Conservation (phyloP, 2,888 invertebrate genomes). For the Flexamia atlantica region DNA sequence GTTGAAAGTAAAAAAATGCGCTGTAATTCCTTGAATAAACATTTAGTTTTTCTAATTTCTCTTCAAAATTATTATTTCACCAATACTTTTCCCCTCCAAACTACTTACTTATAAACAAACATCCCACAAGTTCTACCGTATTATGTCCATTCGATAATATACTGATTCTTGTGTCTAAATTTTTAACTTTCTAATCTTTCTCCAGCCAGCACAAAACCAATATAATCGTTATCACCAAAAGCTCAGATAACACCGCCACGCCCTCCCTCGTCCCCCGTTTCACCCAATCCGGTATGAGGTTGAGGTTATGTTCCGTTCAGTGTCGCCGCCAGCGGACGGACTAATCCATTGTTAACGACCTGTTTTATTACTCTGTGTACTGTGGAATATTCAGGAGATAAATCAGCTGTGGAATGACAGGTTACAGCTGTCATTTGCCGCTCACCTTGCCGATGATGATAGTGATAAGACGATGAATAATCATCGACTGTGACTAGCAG, state of each 20-base stretch:
- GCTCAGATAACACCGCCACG: not conserved
- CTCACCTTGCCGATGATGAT: not conserved
- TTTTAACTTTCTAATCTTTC: too few species aligned
- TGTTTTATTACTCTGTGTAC: not conserved
- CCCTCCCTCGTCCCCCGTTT: not conserved
- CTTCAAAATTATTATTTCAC: too few species aligned
- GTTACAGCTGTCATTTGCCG: constrained; percentile 8
- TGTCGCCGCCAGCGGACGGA: not conserved
- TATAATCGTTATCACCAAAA: too few species aligned
- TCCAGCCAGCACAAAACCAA: too few species aligned
- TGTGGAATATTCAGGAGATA: not conserved
- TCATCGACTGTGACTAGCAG: constrained; percentile 39
- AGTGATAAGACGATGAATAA: constrained; percentile 24
- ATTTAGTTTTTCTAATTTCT: too few species aligned
- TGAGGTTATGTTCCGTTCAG: constrained; percentile 12
- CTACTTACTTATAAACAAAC: too few species aligned
- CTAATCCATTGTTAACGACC: not conserved
- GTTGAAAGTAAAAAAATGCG: too few species aligned
- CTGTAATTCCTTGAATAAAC: too few species aligned
- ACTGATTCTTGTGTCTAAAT: too few species aligned
- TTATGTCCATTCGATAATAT: too few species aligned
- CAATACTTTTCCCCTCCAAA: too few species aligned
- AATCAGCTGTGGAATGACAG: not conserved
- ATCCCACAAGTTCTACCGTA: too few species aligned
- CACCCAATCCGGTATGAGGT: not conserved